Conservation (phyloP, 2,113 vertebrate genomes). For the Neotoma lepida region DNA sequence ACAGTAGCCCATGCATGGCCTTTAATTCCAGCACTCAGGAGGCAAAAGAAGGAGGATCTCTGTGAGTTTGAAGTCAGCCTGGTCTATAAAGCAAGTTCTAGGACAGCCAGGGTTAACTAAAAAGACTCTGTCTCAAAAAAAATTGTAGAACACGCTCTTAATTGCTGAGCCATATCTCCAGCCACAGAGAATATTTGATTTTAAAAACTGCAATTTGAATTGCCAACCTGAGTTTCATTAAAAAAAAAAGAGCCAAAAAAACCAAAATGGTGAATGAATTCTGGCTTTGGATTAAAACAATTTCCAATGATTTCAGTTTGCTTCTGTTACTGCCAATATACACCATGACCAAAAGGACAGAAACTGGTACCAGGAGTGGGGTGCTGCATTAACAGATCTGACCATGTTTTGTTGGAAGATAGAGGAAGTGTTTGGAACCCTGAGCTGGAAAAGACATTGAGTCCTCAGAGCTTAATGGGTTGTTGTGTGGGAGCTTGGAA, state of each 20-base stretch:
- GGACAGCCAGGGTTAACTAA: not conserved
- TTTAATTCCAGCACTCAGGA: not conserved
- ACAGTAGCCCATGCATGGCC: not conserved
- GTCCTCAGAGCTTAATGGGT: not conserved
- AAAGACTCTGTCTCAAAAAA: not conserved
- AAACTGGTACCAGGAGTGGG: not conserved
- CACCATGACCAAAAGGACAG: not conserved
- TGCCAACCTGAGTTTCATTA: not conserved
- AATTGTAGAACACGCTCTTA: not conserved
- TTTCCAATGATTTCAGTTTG: not conserved
- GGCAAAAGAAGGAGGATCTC: not conserved
- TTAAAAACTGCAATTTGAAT: not conserved
- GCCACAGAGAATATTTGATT: not conserved
- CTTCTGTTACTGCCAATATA: not conserved
- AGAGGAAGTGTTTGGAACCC: not conserved
- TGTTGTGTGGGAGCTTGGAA: not conserved
- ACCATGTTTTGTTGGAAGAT: not conserved
- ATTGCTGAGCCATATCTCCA: not conserved
- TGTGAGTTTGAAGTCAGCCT: not conserved
- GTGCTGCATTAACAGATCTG: not conserved
- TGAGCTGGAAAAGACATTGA: not conserved
- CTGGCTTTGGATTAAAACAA: not conserved
- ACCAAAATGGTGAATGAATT: not conserved
- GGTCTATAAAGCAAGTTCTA: not conserved
- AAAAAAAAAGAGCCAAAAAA: not conserved